A percentile compares a stretch with the other conserved stretches of the same genome.
phyloP scores from a whole-genome alignment of 2,797 vertebrate species.

The Hapalemur alaotrensis region DNA sequence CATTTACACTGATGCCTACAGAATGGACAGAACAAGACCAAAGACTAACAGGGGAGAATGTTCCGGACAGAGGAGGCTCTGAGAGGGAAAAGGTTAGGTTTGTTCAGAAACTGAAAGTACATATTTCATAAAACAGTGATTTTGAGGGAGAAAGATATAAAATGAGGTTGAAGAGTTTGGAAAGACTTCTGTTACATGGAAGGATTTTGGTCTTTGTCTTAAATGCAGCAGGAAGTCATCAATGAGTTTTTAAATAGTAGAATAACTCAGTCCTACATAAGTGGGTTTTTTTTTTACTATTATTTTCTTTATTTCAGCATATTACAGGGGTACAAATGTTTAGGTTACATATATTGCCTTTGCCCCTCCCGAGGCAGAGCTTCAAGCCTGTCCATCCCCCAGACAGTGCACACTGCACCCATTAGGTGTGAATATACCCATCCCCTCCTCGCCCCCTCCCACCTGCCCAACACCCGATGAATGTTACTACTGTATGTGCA shows the following conservation, averaged over 20 bases:
- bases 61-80: not conserved
- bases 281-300: too few relatives aligned
- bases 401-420: too few relatives aligned
- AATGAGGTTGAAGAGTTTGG: not conserved
- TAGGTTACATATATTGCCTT: too few relatives aligned
- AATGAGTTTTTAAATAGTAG: not conserved
- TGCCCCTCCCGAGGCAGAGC: too few relatives aligned
- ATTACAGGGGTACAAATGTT: too few relatives aligned
- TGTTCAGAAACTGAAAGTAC: not conserved
- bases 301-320: too few relatives aligned
- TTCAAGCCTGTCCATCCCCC: too few relatives aligned
- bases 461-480: too few relatives aligned
- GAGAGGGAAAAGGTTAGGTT: not conserved
- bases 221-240: not conserved
- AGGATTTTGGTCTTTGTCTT: not conserved
- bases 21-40: not conserved
- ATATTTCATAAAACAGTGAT: not conserved
- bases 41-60: accelerated
- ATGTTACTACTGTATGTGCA: too few relatives aligned
- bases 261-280: not conserved
- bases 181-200: not conserved
- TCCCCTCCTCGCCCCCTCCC: too few relatives aligned
- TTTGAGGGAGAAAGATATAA: not conserved
- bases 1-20: not conserved
- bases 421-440: too few relatives aligned